phyloP scores from a whole-genome alignment of 2,888 invertebrate genomes.

The Thereva nobilitata region DNA sequence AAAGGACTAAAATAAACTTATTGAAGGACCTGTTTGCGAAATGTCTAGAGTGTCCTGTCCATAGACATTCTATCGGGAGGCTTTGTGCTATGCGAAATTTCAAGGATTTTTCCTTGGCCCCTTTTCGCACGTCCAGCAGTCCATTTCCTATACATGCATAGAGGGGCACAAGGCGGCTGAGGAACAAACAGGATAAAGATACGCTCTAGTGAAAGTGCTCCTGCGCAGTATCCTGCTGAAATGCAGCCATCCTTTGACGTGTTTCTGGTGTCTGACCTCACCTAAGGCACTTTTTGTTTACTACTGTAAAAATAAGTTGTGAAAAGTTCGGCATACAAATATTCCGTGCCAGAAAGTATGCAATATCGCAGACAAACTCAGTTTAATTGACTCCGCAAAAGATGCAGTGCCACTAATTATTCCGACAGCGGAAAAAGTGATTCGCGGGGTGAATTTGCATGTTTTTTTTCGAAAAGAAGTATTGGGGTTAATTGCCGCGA shows the following conservation, averaged over 20 bases:
- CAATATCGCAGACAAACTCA: conserved; percentile 4
- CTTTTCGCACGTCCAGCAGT: no score
- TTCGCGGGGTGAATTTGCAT: no score
- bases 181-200: no score
- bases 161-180: no score
- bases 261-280: neutral
- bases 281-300: conserved; percentile 4
- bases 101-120: neutral
- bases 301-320: conserved; percentile 10
- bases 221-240: conserved; percentile 14
- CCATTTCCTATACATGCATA: no score
- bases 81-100: conserved; percentile 1
- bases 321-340: neutral
- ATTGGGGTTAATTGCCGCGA: no score
- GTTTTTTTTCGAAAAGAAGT: no score
- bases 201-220: neutral
- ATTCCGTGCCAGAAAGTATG: conserved; percentile 16
- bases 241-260: conserved; percentile 8
- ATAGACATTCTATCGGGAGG: neutral
- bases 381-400: no score
- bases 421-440: no score
- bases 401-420: no score
- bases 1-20: conserved; percentile 4
- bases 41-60: conserved; percentile 1
- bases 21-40: conserved; percentile 12